Conservation (phyloP, 1,140 invertebrate genomes). For the Lasioglossum baleicum region DNA sequence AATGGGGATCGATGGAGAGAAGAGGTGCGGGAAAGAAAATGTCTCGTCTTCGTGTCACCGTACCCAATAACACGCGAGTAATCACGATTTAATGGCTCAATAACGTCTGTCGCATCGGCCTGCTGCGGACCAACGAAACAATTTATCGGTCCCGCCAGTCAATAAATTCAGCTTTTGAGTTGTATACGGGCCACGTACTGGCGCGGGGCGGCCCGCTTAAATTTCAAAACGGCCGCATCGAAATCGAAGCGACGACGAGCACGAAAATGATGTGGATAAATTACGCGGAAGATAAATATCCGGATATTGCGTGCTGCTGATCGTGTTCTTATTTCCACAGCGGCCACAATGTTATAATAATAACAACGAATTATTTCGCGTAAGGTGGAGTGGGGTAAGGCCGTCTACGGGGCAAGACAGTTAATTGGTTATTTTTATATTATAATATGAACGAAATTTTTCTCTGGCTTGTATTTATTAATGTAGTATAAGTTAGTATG, state of each 20-base stretch:
- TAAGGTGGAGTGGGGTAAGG: no score
- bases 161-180: slow-evolving; percentile 75
- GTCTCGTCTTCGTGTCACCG: slow-evolving; percentile 67
- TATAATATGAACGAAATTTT: no score
- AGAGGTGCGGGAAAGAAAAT: slow-evolving; percentile 54
- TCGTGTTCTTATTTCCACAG: no score
- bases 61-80: slow-evolving; percentile 73
- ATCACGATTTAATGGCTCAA: slow-evolving; percentile 78
- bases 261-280: slow-evolving; percentile 53
- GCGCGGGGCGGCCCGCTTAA: slow-evolving; percentile 35
- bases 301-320: background rate
- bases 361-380: no score
- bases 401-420: no score
- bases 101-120: slow-evolving; percentile 71
- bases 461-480: no score
- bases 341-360: no score
- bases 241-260: slow-evolving; percentile 50
- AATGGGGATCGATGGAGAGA: no score
- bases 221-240: slow-evolving; percentile 49
- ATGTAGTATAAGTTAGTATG: no score
- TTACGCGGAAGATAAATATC: slow-evolving; percentile 51
- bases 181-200: slow-evolving; percentile 52
- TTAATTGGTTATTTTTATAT: no score
- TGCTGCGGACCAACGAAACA: slow-evolving; percentile 68
- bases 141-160: slow-evolving; percentile 74